Evolutionary conservation across 2,113 vertebrate genomes (phyloP).

Genomic region (Baryphthengus martii): DNA sequence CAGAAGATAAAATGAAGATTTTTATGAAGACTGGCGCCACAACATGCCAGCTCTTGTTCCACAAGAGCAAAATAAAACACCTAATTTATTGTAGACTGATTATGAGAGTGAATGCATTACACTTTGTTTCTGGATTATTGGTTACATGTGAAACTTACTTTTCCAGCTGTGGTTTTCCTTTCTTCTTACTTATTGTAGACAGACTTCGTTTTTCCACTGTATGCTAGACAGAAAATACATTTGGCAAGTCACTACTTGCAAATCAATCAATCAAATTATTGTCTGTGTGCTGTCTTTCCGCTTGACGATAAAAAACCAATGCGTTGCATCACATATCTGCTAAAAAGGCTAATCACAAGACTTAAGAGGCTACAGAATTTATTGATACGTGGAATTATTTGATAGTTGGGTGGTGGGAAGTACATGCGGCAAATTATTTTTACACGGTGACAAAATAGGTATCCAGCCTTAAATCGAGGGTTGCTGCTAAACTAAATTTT

Average conservation of each 20-base stretch:
- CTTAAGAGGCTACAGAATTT: background rate
- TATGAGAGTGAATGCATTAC: background rate
- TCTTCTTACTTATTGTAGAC: slow-evolving; percentile 75
- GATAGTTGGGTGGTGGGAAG: background rate
- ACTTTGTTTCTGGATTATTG: background rate
- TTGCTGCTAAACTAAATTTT: background rate
- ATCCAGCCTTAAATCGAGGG: background rate
- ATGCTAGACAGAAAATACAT: slow-evolving; percentile 64
- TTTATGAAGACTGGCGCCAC: background rate
- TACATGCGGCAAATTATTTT: background rate
- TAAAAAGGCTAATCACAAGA: background rate
- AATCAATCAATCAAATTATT: background rate
- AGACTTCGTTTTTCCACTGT: slow-evolving; percentile 73
- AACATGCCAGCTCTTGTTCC: background rate
- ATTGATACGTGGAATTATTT: background rate
- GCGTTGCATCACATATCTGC: background rate
- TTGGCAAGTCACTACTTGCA: background rate
- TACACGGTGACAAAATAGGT: background rate
- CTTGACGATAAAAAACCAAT: background rate
- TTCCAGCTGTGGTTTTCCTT: slow-evolving; percentile 76
- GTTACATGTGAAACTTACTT: slow-evolving; percentile 71
- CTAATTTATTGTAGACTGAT: background rate
- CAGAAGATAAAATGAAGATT: background rate
- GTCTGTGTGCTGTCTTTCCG: background rate
- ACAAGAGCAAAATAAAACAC: background rate